Evolutionary conservation across 1,140 invertebrate species (phyloP), one percentile per base, ranked within the genome.

Genomic region (Diorhabda sublineata): DNA sequence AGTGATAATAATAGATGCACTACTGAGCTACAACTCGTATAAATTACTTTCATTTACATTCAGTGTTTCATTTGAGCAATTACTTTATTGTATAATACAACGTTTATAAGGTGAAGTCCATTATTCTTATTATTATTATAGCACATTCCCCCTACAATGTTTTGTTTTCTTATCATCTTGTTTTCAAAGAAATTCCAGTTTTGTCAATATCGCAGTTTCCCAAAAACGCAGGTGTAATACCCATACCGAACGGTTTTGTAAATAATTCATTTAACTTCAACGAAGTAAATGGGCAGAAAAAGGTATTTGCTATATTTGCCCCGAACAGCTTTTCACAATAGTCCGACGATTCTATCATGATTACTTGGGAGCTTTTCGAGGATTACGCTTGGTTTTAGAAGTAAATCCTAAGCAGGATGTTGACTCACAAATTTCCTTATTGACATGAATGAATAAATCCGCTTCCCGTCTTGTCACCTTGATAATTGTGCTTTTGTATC

Each of bases 291-390:
- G 61, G 61, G 61, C 44, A 8, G 61, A 62, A 44, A 43, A 62
- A 62, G 61, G 61, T 44, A 62, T 62, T 62, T 45, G 61, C 42
- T 62, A 43, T 62, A 62, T 62, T 62, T 62, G 61, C 47, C 61
- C 61, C 42, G 42, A 62, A 62, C 61, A 62, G 61, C 61, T 62
- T 62, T 45, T 43, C 61, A 62, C 61, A 62, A 62, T 62, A 62
- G 61, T 62, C 61, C 61, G 61, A 62, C 61, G 61, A 62, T 62
- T 62, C 61, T 11, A 62, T 62, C 42, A 44, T 44, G 61, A 62
- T 62, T 62, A 62, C 61, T 62, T 43, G 42, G 61, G 61, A 62
- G 61, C 43, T 62, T 62, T 62, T 62, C 11, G 43, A 44, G 61
- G 61, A 62, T 62, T 62, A 62, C 44, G 61, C 43, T 41, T 42